Evolutionary conservation across 2,113 vertebrate species (phyloP).

Genomic region (Zosterops borbonicus): DNA sequence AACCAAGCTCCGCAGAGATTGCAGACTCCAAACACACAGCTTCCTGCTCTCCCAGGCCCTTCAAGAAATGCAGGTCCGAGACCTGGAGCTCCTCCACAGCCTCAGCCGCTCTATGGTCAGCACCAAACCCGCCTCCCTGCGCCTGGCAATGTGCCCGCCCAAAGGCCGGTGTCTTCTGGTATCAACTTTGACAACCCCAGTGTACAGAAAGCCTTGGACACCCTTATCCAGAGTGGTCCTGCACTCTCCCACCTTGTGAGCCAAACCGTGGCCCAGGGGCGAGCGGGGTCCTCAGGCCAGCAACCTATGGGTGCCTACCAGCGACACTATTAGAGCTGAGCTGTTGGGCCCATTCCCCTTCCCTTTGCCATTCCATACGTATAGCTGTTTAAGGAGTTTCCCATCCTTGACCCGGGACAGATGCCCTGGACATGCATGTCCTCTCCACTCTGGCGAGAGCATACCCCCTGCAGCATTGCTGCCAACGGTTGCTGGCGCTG

Average conservation of each 20-base stretch:
- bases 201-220: slow-evolving; percentile 97
- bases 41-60: slow-evolving; percentile 67
- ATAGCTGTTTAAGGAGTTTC: slow-evolving; percentile 55
- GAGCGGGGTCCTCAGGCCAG: slow-evolving; percentile 69
- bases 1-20: slow-evolving; percentile 73
- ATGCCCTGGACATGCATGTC: slow-evolving; percentile 30
- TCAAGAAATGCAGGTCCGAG: slow-evolving; percentile 69
- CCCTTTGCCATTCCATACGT: slow-evolving; percentile 58
- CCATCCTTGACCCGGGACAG: neutral
- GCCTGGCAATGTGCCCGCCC: slow-evolving; percentile 63
- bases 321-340: slow-evolving; percentile 84
- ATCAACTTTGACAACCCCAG: slow-evolving; percentile 99
- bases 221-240: slow-evolving; percentile 95
- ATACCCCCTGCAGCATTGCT: slow-evolving; percentile 44
- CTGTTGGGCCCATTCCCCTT: neutral
- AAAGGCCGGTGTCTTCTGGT: slow-evolving; percentile 78
- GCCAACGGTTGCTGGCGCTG: neutral
- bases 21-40: slow-evolving; percentile 72
- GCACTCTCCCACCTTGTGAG: slow-evolving; percentile 90
- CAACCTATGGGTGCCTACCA: slow-evolving; percentile 85
- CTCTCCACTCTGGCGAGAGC: slow-evolving; percentile 35
- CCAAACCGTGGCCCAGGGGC: slow-evolving; percentile 75
- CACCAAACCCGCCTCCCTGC: slow-evolving; percentile 74
- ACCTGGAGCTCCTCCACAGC: slow-evolving; percentile 63
- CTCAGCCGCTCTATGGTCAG: slow-evolving; percentile 71